Conservation (phyloP, 2,113 vertebrate genomes). For the Erythrolamprus reginae region DNA sequence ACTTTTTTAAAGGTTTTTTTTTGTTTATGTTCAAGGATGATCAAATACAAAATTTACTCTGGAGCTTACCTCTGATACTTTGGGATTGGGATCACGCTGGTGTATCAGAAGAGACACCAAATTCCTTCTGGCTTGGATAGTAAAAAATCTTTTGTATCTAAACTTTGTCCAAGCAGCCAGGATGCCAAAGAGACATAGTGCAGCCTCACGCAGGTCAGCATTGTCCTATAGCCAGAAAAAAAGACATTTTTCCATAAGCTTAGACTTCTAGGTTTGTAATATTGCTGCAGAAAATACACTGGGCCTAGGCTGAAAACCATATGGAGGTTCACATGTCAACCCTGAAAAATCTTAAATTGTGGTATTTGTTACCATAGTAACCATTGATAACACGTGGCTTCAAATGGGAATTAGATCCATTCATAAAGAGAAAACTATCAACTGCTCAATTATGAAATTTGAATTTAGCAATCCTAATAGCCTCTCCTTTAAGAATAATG, state of each 20-base stretch:
- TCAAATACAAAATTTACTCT: no score
- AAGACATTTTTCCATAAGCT: neutral
- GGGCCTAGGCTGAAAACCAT: neutral
- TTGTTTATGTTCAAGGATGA: neutral
- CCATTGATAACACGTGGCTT: neutral
- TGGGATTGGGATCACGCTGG: slow-evolving; percentile 2
- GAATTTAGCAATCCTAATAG: neutral
- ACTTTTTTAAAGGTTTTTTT: neutral
- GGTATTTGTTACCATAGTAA: neutral
- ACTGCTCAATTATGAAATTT: neutral
- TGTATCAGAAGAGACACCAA: slow-evolving; percentile 11
- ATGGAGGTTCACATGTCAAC: neutral
- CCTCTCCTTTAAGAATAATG: neutral
- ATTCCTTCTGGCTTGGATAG: neutral
- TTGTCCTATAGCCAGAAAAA: neutral
- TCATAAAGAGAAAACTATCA: neutral
- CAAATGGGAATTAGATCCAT: neutral
- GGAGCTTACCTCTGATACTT: slow-evolving; percentile 1
- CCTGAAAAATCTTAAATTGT: neutral
- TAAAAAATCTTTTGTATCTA: slow-evolving; percentile 10
- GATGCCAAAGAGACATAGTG: neutral
- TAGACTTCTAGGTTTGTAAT: neutral
- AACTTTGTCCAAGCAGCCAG: slow-evolving; percentile 1
- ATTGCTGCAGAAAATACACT: neutral
- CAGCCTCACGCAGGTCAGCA: neutral